These are phyloP conservation scores for Trinorchestia longiramus DNA, from an alignment of 1,140 invertebrate species.

Conservation along the genomic window DNA sequence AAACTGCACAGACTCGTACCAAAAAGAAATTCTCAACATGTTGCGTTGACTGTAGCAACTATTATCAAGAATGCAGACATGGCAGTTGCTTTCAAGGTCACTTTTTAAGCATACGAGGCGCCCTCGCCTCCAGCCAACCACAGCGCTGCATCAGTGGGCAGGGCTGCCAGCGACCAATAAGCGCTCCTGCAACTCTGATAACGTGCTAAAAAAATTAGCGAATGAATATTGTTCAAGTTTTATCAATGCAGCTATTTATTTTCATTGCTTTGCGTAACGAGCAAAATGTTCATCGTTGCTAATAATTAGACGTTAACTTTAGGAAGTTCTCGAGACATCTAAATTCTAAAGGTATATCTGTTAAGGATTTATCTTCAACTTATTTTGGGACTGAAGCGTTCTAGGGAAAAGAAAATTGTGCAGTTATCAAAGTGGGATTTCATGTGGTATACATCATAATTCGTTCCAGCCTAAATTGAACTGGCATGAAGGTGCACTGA, in stretches of 20 bases:
- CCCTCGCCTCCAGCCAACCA: slow-evolving; percentile 2
- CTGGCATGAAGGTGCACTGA: too few relatives aligned
- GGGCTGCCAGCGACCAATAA: neutral
- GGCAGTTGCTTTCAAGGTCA: neutral
- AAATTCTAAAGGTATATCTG: too few relatives aligned
- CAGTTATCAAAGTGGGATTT: too few relatives aligned
- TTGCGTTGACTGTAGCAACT: neutral
- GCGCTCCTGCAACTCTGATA: neutral
- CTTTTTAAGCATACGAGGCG: neutral
- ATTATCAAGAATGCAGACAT: neutral
- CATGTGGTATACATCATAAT: too few relatives aligned
- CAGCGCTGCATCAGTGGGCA: neutral
- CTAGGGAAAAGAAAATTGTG: too few relatives aligned
- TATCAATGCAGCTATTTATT: neutral
- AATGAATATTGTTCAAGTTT: neutral
- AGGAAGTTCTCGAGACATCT: too few relatives aligned
- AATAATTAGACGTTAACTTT: neutral
- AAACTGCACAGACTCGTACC: too few relatives aligned
- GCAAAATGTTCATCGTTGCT: neutral
- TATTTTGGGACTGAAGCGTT: too few relatives aligned
- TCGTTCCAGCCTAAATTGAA: too few relatives aligned
- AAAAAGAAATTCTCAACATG: neutral
- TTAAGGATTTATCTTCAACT: too few relatives aligned
- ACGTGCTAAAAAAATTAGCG: neutral
- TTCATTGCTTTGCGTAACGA: neutral